Base-by-base conservation (phyloP, 2,113 vertebrate species). In the Trematocara unimaculatum region DNA sequence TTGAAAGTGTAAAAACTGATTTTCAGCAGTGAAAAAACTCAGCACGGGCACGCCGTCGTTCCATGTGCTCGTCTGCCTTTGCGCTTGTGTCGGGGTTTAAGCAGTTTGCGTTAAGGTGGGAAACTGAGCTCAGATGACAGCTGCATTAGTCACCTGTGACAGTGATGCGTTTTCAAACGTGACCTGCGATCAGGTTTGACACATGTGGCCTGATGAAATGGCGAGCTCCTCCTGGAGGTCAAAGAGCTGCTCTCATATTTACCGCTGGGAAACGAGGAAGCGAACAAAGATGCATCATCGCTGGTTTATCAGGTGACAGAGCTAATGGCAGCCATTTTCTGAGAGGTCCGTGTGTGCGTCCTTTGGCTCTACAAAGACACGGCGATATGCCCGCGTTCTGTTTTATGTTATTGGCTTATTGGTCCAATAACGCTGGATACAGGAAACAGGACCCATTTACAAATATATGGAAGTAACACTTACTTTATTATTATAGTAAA, bases 221-320 rank as follows among this genome's bases (percentile, higher is more conserved):
- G 60, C 45, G 87, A 92, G 89, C 90, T 81, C 81, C 84, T 89
- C 74, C 81, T 60, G 81, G 86, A 95, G 95, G 94, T 96, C 94
- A 95, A 88, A 91, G 89, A 91, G 89, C 93, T 74, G 90, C 90
- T 94, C 94, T 95, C 87, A 58, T 93, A 91, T 94, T 96, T 93
- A 94, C 91, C 85, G 60, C 79, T n/a, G 84, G 79, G 93, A 90
- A 90, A 93, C 87, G 84, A 89, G 91, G 62, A 72, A 72, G 87
- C 4, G 31, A 79, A 49, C 5, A 4, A 79, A 53, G 88, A 55
- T 74, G 89, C 79, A 93, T 92, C 91, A 85, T 3, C 18, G 78
- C 20, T 33, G 79, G 55, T 53, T 58, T 90, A 89, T 93, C 91
- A 87, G 89, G 81, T 85, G 86, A 88, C 85, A 33, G 85, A 53